Percentiles rank a stretch among this genome's conserved stretches.
phyloP scores from a whole-genome alignment of 2,113 vertebrate genomes.

The Rhagologus leucostigma region DNA sequence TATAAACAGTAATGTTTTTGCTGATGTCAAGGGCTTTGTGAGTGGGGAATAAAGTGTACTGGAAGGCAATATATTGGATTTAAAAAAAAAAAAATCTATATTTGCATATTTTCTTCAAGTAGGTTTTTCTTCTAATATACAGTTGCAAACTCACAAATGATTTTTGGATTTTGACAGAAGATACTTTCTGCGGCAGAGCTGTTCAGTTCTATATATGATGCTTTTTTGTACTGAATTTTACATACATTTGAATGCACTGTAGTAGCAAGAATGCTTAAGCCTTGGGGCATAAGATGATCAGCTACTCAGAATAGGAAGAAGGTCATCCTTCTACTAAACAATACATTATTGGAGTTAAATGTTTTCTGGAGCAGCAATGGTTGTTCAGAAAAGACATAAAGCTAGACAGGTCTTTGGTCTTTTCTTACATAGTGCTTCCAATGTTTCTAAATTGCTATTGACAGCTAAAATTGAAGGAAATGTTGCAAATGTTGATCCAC shows the following conservation, averaged over 20 bases:
- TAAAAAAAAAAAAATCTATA: not conserved
- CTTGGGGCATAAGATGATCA: not conserved
- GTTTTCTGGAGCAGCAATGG: not conserved
- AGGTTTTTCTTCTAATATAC: not conserved
- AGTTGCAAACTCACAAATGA: not conserved
- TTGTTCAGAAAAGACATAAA: not conserved
- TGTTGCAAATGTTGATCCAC: not conserved
- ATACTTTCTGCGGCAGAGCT: not conserved
- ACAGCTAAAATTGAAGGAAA: not conserved
- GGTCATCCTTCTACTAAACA: not conserved
- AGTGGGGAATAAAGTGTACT: not conserved
- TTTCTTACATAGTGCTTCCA: not conserved
- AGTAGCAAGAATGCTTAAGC: not conserved
- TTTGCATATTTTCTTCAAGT: not conserved
- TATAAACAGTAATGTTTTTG: not conserved
- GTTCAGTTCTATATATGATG: not conserved
- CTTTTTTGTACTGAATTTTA: not conserved
- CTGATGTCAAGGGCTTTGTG: not conserved
- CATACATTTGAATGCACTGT: not conserved
- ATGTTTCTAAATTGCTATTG: not conserved
- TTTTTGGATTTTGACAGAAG: not conserved
- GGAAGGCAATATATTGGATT: not conserved
- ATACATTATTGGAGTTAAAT: not conserved
- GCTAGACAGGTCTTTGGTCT: not conserved
- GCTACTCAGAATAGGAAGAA: not conserved